Base-by-base conservation (phyloP, 2,113 vertebrate genomes). In the Cephalopterus ornatus region DNA sequence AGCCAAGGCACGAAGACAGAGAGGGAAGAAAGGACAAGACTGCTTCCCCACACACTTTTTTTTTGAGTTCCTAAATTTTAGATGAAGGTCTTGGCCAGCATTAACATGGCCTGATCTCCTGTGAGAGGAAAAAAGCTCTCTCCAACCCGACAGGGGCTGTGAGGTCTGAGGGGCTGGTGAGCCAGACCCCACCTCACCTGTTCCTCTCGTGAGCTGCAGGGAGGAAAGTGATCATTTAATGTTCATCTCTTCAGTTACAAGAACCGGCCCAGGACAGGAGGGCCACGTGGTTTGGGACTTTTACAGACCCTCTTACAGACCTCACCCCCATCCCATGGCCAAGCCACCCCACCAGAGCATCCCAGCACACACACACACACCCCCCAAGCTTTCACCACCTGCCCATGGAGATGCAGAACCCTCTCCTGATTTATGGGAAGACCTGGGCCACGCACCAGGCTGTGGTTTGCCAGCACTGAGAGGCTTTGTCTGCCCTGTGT, bases 401-500 rank as follows among this genome's bases (percentile, higher is more conserved):
- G 1, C 68, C 22, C 50, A 17, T 5, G 44, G 70, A 56, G 44
- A 12, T 26, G 49, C 77, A 67, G 77, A 74, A 91, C 14, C 33
- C 30, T 79, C 37, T 67, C 27, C 41, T 85, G 87, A 46, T 70
- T 85, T 79, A 33, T 2, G 22, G 53, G 44, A n/a, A 82, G 37
- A 7, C 24, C 87, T 65, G 73, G 71, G 44, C 46, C 4, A 5
- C 12, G 53, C 52, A 53, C 58, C 78, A 90, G 78, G 37, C 17
- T 56, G 67, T 35, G 75, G 15, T 62, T 75, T 89, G 93, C 92
- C 96, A 89, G 93, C 81, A 0, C 85, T 65, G 85, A 2, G 85
- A 92, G 78, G 53, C 71, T 92, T 81, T 93, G 82, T 91, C 77
- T 82, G 85, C 85, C 50, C 74, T 33, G 61, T 75, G 81, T 79